phyloP scores from a whole-genome alignment of 2,113 vertebrate species.

The Salvelinus namaycush region DNA sequence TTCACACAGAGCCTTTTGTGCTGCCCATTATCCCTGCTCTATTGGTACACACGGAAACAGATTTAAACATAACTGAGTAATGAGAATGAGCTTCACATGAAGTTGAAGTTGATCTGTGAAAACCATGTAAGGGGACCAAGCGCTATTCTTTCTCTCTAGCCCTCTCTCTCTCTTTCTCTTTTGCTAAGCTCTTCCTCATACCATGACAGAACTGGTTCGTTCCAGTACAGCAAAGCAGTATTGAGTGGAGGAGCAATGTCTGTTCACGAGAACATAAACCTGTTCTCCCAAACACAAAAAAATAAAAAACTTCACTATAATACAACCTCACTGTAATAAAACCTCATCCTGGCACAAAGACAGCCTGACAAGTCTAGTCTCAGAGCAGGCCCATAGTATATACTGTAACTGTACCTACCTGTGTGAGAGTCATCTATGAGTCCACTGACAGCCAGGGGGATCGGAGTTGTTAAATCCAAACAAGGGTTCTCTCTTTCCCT shows the following conservation, averaged over 20 bases:
- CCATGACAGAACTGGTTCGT: neutral
- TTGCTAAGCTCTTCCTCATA: neutral
- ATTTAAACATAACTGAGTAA: too few relatives aligned
- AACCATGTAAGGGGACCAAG: neutral
- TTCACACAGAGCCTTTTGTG: too few relatives aligned
- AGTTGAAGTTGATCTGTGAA: too few relatives aligned
- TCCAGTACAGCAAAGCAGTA: too few relatives aligned
- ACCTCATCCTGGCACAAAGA: neutral
- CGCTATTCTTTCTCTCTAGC: neutral
- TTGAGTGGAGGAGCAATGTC: too few relatives aligned
- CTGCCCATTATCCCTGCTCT: too few relatives aligned
- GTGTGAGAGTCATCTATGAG: conserved; percentile 61
- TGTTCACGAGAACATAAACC: neutral
- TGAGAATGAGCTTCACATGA: neutral
- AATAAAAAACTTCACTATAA: neutral
- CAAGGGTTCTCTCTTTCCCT: conserved; percentile 12
- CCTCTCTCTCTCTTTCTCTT: neutral
- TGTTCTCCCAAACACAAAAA: neutral
- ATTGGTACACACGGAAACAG: too few relatives aligned
- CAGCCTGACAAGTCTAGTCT: neutral
- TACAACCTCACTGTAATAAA: neutral
- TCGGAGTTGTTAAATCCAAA: conserved; percentile 38
- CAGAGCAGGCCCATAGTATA: neutral
- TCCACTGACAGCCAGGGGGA: conserved; percentile 9
- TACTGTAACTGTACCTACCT: conserved; percentile 53